Evolutionary conservation across 2,797 vertebrate species (phyloP).

Genomic region (Thunnus albacares): DNA sequence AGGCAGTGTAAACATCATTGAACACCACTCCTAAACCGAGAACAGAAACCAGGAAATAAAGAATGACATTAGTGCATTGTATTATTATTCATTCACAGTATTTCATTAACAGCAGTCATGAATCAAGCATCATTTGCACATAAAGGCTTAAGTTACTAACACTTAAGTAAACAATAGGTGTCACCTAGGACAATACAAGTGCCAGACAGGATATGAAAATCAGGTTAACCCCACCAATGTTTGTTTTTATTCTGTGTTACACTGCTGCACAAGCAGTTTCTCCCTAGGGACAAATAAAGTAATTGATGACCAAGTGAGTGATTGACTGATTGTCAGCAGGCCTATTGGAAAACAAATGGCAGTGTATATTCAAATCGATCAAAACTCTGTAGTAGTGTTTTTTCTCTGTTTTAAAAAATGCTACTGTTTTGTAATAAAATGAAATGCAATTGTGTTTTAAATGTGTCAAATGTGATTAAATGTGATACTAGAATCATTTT

Average conservation of each 20-base stretch:
- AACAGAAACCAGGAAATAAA: slow-evolving; percentile 34
- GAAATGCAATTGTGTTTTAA: not conserved
- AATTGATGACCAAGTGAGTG: too few relatives aligned
- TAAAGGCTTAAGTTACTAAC: not conserved
- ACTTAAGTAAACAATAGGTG: not conserved
- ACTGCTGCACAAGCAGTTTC: too few relatives aligned
- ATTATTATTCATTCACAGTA: not conserved
- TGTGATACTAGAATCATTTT: not conserved
- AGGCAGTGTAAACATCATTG: slow-evolving; percentile 95
- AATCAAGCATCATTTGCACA: slow-evolving; percentile 8
- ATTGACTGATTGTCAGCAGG: not conserved
- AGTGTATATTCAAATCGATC: not conserved
- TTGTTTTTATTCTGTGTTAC: too few relatives aligned
- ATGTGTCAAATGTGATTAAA: not conserved
- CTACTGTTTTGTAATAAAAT: not conserved
- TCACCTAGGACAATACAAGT: not conserved
- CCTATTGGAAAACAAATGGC: not conserved
- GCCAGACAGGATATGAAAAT: slow-evolving; percentile 4
- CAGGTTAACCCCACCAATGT: too few relatives aligned
- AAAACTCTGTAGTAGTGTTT: not conserved
- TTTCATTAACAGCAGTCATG: slow-evolving; percentile 2
- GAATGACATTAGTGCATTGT: not conserved
- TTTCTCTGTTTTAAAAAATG: not conserved
- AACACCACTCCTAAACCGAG: slow-evolving; percentile 90
- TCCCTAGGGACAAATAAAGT: too few relatives aligned